These are phyloP conservation scores for Cranoglanis bouderius DNA, from an alignment of 2,113 vertebrate genomes.

Conservation along the genomic window DNA sequence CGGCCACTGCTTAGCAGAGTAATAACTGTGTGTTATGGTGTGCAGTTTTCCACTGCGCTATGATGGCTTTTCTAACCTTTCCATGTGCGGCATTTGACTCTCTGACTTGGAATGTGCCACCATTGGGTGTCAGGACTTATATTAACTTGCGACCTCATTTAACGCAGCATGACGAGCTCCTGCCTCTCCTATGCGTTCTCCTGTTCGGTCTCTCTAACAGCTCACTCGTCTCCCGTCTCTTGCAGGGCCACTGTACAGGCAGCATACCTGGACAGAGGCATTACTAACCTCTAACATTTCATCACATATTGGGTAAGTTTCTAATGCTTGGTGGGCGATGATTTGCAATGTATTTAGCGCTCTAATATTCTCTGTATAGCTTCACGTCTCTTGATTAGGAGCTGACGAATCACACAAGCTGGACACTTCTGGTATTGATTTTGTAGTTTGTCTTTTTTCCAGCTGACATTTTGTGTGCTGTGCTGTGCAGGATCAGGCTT, in stretches of 20 bases:
- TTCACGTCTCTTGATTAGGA: not conserved
- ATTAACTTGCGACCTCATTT: conserved; percentile 49
- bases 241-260: conserved; percentile 50
- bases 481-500: not conserved
- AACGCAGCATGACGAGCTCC: not conserved
- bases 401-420: not conserved
- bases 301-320: conserved; percentile 50
- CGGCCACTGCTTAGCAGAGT: not conserved
- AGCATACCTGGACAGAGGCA: conserved; percentile 38
- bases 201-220: conserved; percentile 35
- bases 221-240: conserved; percentile 40
- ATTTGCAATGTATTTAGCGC: not conserved
- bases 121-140: conserved; percentile 54
- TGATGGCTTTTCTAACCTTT: conserved; percentile 51
- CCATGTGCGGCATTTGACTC: conserved; percentile 69
- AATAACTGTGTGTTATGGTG: not conserved
- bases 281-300: conserved; percentile 53
- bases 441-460: not conserved
- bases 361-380: not conserved
- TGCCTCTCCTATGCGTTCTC: not conserved
- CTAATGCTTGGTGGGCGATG: not conserved
- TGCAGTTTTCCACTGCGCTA: conserved; percentile 48
- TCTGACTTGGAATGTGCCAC: conserved; percentile 68
- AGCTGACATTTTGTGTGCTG: not conserved
- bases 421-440: not conserved